A percentile compares a stretch with the other conserved stretches of the same genome.
phyloP scores from a whole-genome alignment of 2,888 invertebrate species.

The Embidobia sp. region DNA sequence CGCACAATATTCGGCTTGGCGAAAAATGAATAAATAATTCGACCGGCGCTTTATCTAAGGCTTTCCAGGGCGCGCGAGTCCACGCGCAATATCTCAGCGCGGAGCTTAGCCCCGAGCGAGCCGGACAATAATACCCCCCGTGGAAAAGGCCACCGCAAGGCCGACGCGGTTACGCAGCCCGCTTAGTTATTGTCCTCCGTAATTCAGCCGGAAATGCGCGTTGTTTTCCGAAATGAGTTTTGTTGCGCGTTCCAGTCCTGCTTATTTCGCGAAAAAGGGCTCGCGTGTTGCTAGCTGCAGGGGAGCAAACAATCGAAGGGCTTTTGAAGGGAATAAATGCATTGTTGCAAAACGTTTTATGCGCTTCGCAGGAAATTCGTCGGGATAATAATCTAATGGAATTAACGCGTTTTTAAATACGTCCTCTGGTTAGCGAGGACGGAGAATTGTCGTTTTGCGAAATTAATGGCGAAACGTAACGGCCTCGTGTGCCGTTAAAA shows the following conservation, averaged over 20 bases:
- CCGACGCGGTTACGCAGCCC: constrained; percentile 37
- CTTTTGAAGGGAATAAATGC: too few relatives aligned
- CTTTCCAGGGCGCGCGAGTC: constrained; percentile 58
- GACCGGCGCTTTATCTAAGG: constrained; percentile 37
- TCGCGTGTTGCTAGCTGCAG: too few relatives aligned
- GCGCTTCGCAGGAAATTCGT: too few relatives aligned
- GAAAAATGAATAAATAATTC: constrained; percentile 49
- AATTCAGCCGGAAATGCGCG: constrained; percentile 72
- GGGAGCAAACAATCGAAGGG: too few relatives aligned
- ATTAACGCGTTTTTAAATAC: too few relatives aligned
- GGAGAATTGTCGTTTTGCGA: too few relatives aligned
- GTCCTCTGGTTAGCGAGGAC: too few relatives aligned
- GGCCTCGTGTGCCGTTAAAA: too few relatives aligned
- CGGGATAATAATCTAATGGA: too few relatives aligned
- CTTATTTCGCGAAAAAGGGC: constrained; percentile 5
- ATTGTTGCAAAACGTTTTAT: too few relatives aligned
- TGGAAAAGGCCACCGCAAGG: constrained; percentile 39
- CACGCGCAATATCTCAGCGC: constrained; percentile 63
- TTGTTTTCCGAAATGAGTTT: constrained; percentile 75
- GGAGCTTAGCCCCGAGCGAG: constrained; percentile 65
- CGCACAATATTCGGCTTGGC: constrained; percentile 22
- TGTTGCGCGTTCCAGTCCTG: constrained; percentile 54
- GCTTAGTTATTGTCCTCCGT: constrained; percentile 65
- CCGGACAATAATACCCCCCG: constrained; percentile 66
- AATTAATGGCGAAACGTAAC: too few relatives aligned